Evolutionary conservation across 2,113 vertebrate genomes (phyloP).

Genomic region (Uria lomvia): DNA sequence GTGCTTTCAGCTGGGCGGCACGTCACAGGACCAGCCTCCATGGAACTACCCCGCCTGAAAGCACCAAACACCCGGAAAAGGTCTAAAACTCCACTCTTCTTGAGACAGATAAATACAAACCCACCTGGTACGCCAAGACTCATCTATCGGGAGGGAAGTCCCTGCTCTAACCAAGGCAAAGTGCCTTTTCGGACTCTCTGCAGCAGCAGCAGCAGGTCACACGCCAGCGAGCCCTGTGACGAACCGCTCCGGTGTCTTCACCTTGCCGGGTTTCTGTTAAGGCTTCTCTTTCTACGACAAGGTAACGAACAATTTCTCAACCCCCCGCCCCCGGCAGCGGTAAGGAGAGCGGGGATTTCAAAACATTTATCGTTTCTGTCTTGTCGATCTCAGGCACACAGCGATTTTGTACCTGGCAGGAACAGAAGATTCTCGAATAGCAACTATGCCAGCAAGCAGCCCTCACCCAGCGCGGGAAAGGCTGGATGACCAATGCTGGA

Average conservation of each 20-base stretch:
- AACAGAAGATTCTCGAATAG: neutral
- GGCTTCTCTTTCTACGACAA: neutral
- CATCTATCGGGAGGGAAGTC: neutral
- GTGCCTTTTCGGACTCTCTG: neutral
- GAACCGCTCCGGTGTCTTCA: neutral
- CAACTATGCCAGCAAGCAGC: neutral
- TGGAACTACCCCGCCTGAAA: neutral
- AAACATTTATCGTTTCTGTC: neutral
- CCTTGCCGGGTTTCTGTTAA: neutral
- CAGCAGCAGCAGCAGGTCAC: neutral
- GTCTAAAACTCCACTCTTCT: neutral
- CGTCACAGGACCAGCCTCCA: rapidly evolving
- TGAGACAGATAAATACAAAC: neutral
- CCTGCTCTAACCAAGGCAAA: neutral
- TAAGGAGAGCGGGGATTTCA: neutral
- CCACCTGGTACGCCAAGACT: neutral
- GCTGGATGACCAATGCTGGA: neutral
- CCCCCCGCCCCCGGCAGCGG: neutral
- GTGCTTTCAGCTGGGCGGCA: neutral
- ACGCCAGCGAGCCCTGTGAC: rapidly evolving
- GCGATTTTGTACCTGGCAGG: neutral
- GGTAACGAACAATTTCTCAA: neutral
- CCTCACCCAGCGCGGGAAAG: neutral
- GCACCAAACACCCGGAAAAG: too few species aligned
- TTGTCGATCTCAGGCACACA: neutral